These are phyloP conservation scores for Heptranchias perlo DNA, from an alignment of 2,113 vertebrate species.

Conservation along the genomic window DNA sequence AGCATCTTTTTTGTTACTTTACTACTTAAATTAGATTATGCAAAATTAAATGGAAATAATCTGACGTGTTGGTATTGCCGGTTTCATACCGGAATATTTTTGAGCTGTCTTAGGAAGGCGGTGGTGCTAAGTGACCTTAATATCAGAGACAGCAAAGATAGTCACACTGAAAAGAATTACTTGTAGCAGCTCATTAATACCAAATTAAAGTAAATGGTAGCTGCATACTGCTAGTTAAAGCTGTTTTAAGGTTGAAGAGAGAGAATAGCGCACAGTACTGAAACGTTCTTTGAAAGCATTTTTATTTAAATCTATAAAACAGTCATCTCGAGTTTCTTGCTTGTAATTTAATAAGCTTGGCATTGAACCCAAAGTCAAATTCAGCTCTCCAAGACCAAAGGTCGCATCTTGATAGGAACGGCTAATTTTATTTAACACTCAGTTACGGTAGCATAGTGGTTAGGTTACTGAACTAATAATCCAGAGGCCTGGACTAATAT, in stretches of 20 bases:
- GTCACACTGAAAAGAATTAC: background rate
- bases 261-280: background rate
- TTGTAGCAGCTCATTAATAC: background rate
- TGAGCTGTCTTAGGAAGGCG: background rate
- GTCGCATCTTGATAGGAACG: background rate
- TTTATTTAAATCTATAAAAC: background rate
- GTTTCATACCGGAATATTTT: background rate
- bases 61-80: background rate
- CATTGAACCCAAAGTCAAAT: no score
- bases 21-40: background rate
- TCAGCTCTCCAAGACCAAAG: background rate
- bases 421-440: background rate
- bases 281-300: background rate
- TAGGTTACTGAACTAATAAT: no score
- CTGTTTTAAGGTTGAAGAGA: background rate
- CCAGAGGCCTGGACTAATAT: no score
- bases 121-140: background rate
- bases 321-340: background rate
- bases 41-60: background rate
- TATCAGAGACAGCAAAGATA: background rate
- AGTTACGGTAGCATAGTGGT: no score
- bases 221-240: background rate
- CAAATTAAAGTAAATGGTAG: background rate
- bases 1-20: background rate
- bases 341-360: background rate